Conservation (phyloP, 2,797 vertebrate genomes). For the Esox lucius region DNA sequence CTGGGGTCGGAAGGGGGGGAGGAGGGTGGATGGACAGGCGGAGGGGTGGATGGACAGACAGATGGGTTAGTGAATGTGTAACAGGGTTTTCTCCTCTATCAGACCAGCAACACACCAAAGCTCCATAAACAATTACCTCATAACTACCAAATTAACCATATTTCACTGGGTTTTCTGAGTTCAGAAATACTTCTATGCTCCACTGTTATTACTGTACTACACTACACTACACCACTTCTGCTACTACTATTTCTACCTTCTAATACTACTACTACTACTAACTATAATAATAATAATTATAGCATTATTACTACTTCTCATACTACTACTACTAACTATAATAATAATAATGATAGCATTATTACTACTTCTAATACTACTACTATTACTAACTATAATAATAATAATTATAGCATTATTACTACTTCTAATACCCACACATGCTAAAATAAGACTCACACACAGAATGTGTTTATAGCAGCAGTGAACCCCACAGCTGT, state of each 20-base stretch:
- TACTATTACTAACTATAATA: too few relatives aligned
- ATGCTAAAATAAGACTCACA: background rate
- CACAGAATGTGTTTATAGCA: background rate
- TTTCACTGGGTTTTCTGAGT: too few relatives aligned
- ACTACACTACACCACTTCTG: background rate
- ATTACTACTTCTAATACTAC: too few relatives aligned
- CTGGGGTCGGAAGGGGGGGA: too few relatives aligned
- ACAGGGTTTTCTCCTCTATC: conserved; percentile 2
- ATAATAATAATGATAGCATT: too few relatives aligned
- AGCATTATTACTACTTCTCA: too few relatives aligned
- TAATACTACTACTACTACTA: too few relatives aligned
- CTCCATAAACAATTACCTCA: background rate
- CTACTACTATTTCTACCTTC: too few relatives aligned
- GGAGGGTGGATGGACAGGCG: too few relatives aligned
- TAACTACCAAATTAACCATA: background rate
- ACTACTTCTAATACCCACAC: background rate
- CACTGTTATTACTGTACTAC: background rate
- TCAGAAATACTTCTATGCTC: background rate
- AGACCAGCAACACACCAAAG: background rate
- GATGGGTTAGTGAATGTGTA: conserved; percentile 6
- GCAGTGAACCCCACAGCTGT: background rate
- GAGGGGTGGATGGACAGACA: background rate
- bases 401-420: too few relatives aligned
- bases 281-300: too few relatives aligned
- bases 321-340: too few relatives aligned